These are phyloP conservation scores for Meiosimyza platycephala DNA, from an alignment of 2,888 invertebrate species.

Conservation along the genomic window DNA sequence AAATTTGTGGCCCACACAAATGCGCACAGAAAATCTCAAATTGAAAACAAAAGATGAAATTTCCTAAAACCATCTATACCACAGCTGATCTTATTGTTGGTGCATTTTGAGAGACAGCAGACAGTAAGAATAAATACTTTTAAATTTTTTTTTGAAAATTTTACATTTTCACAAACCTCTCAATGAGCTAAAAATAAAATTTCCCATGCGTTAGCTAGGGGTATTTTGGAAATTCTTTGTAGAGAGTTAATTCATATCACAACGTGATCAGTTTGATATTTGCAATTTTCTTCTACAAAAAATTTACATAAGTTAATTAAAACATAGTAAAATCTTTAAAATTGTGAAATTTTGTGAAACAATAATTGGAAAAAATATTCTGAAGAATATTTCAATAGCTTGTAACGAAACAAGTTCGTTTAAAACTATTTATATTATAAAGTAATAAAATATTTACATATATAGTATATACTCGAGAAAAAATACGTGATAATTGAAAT, in stretches of 20 bases:
- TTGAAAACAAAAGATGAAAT: slow-evolving; percentile 11
- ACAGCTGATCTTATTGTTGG: background rate
- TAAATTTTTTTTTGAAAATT: background rate
- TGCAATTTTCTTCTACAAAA: slow-evolving; percentile 26
- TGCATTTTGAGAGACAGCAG: slow-evolving; percentile 8
- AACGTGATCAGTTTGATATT: slow-evolving; percentile 44
- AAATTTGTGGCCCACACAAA: background rate
- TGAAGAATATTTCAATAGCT: too few relatives aligned
- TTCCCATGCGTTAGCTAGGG: slow-evolving; percentile 46
- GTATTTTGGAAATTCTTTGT: slow-evolving; percentile 54
- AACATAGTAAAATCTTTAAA: background rate
- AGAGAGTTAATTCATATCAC: slow-evolving; percentile 44
- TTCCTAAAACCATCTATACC: background rate
- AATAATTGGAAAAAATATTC: too few relatives aligned
- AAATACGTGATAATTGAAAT: slow-evolving; percentile 17
- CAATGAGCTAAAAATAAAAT: slow-evolving; percentile 47
- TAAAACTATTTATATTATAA: slow-evolving; percentile 6
- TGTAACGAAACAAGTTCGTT: background rate
- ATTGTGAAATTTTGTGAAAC: slow-evolving; percentile 35
- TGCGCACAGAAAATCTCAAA: background rate
- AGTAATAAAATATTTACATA: slow-evolving; percentile 3
- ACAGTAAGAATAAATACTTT: slow-evolving; percentile 13
- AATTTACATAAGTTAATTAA: slow-evolving; percentile 40
- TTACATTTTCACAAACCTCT: slow-evolving; percentile 33
- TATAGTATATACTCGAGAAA: slow-evolving; percentile 14